Base-by-base conservation (phyloP, 2,888 invertebrate genomes). In the Spodoptera picta region DNA sequence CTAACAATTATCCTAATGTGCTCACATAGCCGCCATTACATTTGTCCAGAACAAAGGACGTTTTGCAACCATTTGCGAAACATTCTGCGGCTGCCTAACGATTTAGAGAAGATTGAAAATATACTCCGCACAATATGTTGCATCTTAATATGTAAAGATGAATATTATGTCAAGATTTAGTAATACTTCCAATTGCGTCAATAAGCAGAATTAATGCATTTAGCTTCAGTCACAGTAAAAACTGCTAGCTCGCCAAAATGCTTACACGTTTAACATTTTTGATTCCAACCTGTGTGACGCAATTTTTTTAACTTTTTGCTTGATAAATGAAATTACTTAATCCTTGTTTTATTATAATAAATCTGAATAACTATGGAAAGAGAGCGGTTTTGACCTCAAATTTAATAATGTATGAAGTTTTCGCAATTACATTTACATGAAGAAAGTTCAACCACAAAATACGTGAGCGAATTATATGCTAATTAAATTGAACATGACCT, bases 1-100 rank as follows among this genome's bases (percentile, higher is more conserved):
- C 65, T 69, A 64, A 58, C 59, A 50, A 64, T 58, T 65, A 69
- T 69, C 71, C 74, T 79, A 77, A 79, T 69, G 71, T 71, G 63
- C 65, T 61, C 52, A 69, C 70, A 63, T 60, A 64, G 57, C 56
- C 43, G 64, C 57, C 77, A 71, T 77, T 79, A 79, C 55, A 52
- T 61, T 59, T 72, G 66, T 60, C 62, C 64, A 59, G 43, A 79
- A 77, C 80, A 79, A 73, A 65, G 55, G 64, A 48, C 44, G 60
- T 67, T 44, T 77, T 62, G 77, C 74, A 70, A 74, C 41, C 31
- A 44, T 52, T 78, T 77, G 61, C 68, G 59, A 59, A 66, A 79
- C 57, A 59, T 24, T 64, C 63, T 71, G 74, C 54, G 71, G 77
- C 53, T 68, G 61, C 61, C 55, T 58, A 52, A 65, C 60, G 23